Base-by-base conservation (phyloP, 2,113 vertebrate genomes). In the Hippocampus comes region DNA sequence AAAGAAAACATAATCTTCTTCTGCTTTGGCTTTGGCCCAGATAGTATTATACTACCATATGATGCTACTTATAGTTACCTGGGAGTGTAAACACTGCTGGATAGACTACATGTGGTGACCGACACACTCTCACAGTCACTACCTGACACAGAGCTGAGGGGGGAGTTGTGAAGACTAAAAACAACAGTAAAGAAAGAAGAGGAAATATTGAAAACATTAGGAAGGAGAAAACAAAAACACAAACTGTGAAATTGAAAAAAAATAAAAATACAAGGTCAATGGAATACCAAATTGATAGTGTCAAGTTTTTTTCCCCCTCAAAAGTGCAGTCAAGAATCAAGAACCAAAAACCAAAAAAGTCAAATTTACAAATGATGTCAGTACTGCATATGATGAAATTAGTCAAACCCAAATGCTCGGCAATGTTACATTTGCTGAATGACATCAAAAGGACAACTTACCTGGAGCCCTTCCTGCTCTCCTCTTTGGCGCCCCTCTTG, bases 101-200 rank as follows among this genome's bases (percentile, higher is more conserved):
- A 94, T 83, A 96, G 93, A 94, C 95, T 96, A 94, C 94, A 96
- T 84, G 95, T 94, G 89, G 94, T 95, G 92, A 96, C 94, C 86
- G 94, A 95, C 86, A 95, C 94, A 93, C 94, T 95, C 77, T 95
- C 95, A 93, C 92, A 94, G 92, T 96, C 95, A 94, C 94, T 96
- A 93, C 94, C 94, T 93, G 92, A 95, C 90, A 91, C 88, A 90
- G 94, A 95, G 91, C 93, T 94, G 92, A 93, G 92, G 82, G 93
- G 94, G 67, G 95, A 96, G 85, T 89, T 94, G 89, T 92, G 94
- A 89, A 92, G 94, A 95, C 94, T 95, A 92, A 80, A 78, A 75
- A 84, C 34, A 82, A 86, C 51, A 65, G 41, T 48, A 27, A 57
- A 80, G 85, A 41, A 72, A 78, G n/a, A 30, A 66, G 2, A 68